Evolutionary conservation across 2,888 invertebrate genomes (phyloP).

Genomic region (Boloria selene): DNA sequence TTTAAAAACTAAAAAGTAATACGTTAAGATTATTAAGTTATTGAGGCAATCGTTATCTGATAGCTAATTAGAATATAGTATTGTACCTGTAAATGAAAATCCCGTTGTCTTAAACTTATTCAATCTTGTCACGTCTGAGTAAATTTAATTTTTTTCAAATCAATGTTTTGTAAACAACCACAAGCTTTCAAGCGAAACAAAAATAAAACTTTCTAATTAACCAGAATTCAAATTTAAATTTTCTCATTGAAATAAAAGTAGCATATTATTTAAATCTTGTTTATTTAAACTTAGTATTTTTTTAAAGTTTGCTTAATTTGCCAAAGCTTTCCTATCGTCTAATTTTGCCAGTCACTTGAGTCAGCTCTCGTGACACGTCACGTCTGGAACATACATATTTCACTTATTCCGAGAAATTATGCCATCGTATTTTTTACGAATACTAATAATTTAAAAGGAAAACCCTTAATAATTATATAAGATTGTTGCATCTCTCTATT

Average conservation of each 20-base stretch:
- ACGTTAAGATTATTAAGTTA: too few relatives aligned
- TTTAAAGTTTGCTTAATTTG: background rate
- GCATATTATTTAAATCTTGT: background rate
- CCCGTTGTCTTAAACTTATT: constrained; percentile 3
- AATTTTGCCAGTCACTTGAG: too few relatives aligned
- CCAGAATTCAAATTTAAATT: background rate
- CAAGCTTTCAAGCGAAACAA: constrained; percentile 12
- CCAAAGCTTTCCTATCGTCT: too few relatives aligned
- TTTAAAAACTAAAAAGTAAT: too few relatives aligned
- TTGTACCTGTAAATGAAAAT: too few relatives aligned
- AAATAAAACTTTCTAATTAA: constrained; percentile 25
- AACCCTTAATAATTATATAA: background rate
- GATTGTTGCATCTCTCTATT: constrained; percentile 1
- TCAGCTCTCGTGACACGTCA: too few relatives aligned
- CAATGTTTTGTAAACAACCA: background rate
- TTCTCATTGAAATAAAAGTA: background rate
- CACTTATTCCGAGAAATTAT: too few relatives aligned
- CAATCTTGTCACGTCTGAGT: constrained; percentile 11
- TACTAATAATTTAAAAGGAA: background rate
- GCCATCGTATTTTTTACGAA: too few relatives aligned
- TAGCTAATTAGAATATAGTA: too few relatives aligned
- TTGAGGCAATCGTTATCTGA: too few relatives aligned
- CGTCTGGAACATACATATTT: too few relatives aligned
- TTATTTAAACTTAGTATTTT: background rate
- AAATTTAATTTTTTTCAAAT: constrained; percentile 9